Conservation (phyloP, 2,888 invertebrate species). For the Diadegma fenestrale region DNA sequence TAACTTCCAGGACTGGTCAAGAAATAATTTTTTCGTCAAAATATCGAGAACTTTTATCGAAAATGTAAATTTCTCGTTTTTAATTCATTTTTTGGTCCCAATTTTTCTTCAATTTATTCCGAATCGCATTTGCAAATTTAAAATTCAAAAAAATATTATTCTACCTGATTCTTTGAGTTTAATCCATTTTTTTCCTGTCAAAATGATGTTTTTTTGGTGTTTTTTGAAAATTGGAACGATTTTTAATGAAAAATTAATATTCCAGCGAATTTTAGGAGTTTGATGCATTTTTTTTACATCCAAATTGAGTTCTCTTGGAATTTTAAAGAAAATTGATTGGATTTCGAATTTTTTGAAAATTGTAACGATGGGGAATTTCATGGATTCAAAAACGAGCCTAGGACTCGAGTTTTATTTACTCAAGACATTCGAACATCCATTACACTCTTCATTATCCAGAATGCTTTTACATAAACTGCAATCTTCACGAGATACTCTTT, state of each 20-base stretch:
- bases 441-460: neutral
- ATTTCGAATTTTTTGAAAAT: neutral
- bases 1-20: neutral
- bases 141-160: no score
- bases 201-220: no score
- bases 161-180: no score
- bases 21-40: neutral
- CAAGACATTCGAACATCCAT: neutral
- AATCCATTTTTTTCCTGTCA: no score
- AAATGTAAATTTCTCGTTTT: neutral
- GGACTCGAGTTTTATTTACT: neutral
- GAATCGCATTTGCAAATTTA: no score
- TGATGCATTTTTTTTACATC: neutral
- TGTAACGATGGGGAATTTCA: neutral
- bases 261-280: neutral
- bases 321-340: neutral
- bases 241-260: neutral
- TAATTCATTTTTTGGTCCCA: no score
- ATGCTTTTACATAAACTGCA: neutral
- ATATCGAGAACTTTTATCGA: neutral
- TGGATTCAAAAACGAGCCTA: neutral
- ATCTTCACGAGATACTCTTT: slow-evolving; percentile 11
- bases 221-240: no score
- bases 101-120: no score
- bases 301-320: neutral